These are phyloP conservation scores for Tanypteryx hageni DNA, from an alignment of 2,888 invertebrate genomes.

Conservation along the genomic window DNA sequence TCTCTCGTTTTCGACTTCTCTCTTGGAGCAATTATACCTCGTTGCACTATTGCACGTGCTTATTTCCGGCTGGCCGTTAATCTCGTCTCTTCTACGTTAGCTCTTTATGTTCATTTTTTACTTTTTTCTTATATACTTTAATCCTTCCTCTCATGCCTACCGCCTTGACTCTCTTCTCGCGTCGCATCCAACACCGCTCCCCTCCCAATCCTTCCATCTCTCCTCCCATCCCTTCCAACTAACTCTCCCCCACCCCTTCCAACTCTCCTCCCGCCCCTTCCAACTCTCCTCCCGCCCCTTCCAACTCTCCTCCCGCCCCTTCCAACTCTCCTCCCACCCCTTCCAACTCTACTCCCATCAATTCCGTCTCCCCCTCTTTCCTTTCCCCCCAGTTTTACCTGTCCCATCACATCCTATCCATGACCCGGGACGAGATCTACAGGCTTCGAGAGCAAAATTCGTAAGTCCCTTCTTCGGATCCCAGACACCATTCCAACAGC, in stretches of 20 bases:
- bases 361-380: background rate
- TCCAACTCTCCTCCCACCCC: background rate
- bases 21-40: background rate
- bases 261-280: background rate
- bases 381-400: background rate
- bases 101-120: too few relatives aligned
- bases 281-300: too few relatives aligned
- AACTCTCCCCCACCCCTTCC: background rate
- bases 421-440: conserved; percentile 26
- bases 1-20: background rate
- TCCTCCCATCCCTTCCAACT: background rate
- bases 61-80: background rate
- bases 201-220: background rate
- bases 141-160: background rate
- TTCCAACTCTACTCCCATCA: background rate
- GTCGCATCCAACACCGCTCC: background rate
- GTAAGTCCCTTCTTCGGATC: conserved; percentile 9
- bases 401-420: background rate
- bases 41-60: background rate
- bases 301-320: too few relatives aligned
- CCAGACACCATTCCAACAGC: conserved; percentile 52
- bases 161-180: background rate
- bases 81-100: background rate
- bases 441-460: conserved; percentile 34
- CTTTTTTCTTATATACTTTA: background rate